Base-by-base conservation (phyloP, 1,140 invertebrate genomes). In the Sarcophaga bullata region DNA sequence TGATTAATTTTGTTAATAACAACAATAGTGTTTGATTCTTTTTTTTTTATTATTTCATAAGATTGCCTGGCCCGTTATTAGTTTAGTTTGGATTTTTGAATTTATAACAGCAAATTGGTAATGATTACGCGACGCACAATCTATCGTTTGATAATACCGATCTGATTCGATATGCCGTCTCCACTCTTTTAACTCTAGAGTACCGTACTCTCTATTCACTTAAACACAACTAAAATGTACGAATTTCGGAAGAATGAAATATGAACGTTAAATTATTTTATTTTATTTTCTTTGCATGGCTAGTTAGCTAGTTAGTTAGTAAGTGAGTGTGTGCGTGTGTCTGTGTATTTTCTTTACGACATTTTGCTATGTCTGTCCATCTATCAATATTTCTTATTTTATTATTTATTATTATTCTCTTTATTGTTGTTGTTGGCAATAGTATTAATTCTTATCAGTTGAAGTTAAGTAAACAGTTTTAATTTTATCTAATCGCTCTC, bases 401-500 rank as follows among this genome's bases (percentile, higher is more conserved):
- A n/a, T 58, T 58, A 6, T 37, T 37, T 58, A 58, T 13, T 58
- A 15, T 58, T 58, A 58, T 37, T 37, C 25, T 37, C 25, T 37
- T 37, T 58, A 58, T 58, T 58, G 15, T 58, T 58, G 11, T 58
- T 58, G 54, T 58, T 58, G 54, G 54, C 13, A n/a, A 37, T 37
- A 37, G 25, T 37, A 37, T 37, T 37, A 37, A 37, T 13, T n/a
- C 11, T 58, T 58, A 58, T 58, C 54, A 58, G 11, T n/a, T 58
- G 5, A n/a, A 58, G 10, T 58, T n/a, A 15, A 58, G n/a, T 58
- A 58, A 58, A 58, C 52, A 58, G 54, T 58, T 58, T 11, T 7
- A 58, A n/a, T 58, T 58, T 58, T 58, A 58, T 58, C 54, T 58
- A 58, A 58, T 58, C 54, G 54, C 13, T 58, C n/a, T n/a, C 25